Conservation (phyloP, 2,888 invertebrate species). For the Lysandra coridon region DNA sequence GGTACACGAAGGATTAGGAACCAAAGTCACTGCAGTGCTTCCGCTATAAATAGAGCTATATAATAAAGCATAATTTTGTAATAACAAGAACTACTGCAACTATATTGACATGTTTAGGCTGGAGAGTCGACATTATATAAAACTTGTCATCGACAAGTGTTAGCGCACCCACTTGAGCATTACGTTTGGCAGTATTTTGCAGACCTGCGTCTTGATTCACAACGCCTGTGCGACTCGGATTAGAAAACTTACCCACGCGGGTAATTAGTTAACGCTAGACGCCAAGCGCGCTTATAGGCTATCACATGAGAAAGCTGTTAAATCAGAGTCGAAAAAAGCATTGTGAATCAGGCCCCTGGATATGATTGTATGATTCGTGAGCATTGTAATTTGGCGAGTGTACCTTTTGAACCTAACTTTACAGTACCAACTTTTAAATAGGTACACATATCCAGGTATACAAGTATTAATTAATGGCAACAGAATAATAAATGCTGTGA, state of each 20-base stretch:
- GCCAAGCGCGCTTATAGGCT: neutral
- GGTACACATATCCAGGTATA: constrained; percentile 1
- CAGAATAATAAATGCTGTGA: neutral
- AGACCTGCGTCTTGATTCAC: constrained; percentile 24
- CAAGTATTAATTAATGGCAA: constrained; percentile 17
- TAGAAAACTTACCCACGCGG: neutral
- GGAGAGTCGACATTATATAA: constrained; percentile 63
- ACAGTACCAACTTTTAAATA: neutral
- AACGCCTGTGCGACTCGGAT: neutral
- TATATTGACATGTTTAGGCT: constrained; percentile 68
- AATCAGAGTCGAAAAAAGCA: too few species aligned
- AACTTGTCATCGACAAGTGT: constrained; percentile 46
- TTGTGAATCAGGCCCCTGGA: constrained; percentile 2
- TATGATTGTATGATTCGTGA: constrained; percentile 4
- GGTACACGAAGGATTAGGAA: constrained; percentile 53
- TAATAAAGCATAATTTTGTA: constrained; percentile 73
- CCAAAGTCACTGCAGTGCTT: constrained; percentile 60
- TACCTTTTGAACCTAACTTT: neutral
- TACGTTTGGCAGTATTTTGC: constrained; percentile 60
- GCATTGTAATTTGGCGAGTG: neutral
- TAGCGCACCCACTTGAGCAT: constrained; percentile 61
- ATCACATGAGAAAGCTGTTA: neutral
- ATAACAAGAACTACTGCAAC: constrained; percentile 72
- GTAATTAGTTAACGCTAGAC: neutral
- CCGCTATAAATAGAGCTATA: constrained; percentile 70